A percentile compares a stretch with the other conserved stretches of the same genome.
phyloP scores from a whole-genome alignment of 2,888 invertebrate genomes.

The Prenolepis imparis region DNA sequence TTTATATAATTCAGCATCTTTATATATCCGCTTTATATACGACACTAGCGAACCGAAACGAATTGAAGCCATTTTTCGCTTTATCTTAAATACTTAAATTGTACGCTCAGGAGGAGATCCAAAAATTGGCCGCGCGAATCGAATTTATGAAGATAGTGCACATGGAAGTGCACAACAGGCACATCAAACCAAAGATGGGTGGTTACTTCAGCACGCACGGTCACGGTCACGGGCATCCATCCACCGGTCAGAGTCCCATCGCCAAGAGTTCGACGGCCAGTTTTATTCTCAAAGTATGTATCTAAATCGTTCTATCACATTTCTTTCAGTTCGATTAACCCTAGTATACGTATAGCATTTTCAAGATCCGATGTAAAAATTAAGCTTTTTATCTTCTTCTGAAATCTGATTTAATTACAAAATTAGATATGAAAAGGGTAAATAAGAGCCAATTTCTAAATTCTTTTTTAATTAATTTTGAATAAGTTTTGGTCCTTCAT shows the following conservation, averaged over 20 bases:
- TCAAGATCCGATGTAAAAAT: background rate
- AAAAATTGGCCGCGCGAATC: constrained; percentile 96
- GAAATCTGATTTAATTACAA: background rate
- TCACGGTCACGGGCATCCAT: constrained; percentile 76
- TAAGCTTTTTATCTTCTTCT: background rate
- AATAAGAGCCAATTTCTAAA: too few relatives aligned
- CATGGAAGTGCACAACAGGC: constrained; percentile 97
- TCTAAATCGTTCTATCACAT: constrained; percentile 57
- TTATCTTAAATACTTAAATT: background rate
- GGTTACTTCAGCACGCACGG: constrained; percentile 91
- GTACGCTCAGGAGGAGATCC: constrained; percentile 92
- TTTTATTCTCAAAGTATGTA: constrained; percentile 81
- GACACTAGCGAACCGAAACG: background rate
- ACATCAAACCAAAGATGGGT: constrained; percentile 93
- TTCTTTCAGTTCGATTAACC: background rate
- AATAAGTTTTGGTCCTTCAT: too few relatives aligned
- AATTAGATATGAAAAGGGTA: too few relatives aligned
- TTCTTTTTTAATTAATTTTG: too few relatives aligned
- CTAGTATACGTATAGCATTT: background rate
- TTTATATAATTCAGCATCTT: constrained; percentile 78
- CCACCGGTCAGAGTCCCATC: constrained; percentile 80
- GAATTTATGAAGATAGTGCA: constrained; percentile 98
- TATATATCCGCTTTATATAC: background rate
- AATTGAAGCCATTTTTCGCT: background rate
- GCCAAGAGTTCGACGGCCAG: constrained; percentile 81